Evolutionary conservation across 2,797 vertebrate genomes (phyloP), one percentile per base, ranked within the genome.

Genomic region (Esox lucius): DNA sequence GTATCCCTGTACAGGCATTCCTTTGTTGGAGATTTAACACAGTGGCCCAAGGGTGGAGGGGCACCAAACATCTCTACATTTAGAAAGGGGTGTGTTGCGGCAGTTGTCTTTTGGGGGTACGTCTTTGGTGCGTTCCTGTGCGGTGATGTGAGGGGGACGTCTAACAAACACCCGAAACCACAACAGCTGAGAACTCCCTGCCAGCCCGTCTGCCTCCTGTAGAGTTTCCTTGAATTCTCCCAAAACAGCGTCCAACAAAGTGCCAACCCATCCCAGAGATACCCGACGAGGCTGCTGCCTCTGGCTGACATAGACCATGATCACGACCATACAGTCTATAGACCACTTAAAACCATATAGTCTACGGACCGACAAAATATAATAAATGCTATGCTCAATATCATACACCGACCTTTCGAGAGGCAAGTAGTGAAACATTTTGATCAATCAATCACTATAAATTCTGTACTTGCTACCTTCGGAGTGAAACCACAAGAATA

Each of bases 141-240:
- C 24, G 53, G 59, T 51, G 31, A 15, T 33, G 24, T 33, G 8
- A 5, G 1, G 62, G 26, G 28, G 62, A 15, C 4, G n/a, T 17
- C n/a, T 39, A 9, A n/a, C 59, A 73, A 73, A 46, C 71, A 73
- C 61, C 62, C 65, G 53, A 70, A 68, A 56, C 46, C 2, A 28
- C 62, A 78, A 81, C 82, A 83, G 82, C 82, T 83, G 82, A 73
- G 68, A 67, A 69, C 28, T 9, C 64, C 64, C 13, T 33, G 16
- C 28, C 59, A 1, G 22, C 9, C 22, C 24, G 1, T 9, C 16
- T 0, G 35, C 3, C 11, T 42, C 19, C 33, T 70, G 31, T 33
- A 72, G 69, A 75, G 74, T 74, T 79, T 77, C 71, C 75, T 81
- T 17, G 11, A 51, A 53, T 5, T 46, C 72, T 59, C 33, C 68